These are phyloP conservation scores for Clarias fuscus DNA, from an alignment of 2,797 vertebrate genomes.

Conservation along the genomic window DNA sequence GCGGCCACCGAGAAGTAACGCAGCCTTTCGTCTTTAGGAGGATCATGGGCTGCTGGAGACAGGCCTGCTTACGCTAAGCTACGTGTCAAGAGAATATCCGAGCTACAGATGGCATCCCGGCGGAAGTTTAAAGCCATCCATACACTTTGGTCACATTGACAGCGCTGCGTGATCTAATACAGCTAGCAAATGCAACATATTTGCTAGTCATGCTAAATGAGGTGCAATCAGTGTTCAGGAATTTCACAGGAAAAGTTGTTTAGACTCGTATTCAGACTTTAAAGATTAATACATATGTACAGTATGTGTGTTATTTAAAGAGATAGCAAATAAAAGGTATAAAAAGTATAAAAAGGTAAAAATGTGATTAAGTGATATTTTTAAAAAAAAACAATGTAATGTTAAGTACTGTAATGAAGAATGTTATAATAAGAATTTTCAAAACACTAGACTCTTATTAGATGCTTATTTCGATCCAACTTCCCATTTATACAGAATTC, in stretches of 20 bases:
- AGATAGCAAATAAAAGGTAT: background rate
- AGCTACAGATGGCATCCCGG: constrained; percentile 67
- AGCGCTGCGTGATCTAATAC: background rate
- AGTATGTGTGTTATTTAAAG: background rate
- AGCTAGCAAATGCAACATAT: constrained; percentile 7
- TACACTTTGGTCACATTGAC: constrained; percentile 20
- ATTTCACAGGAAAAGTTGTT: too few species aligned
- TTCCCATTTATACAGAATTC: background rate
- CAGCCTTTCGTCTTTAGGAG: constrained; percentile 42
- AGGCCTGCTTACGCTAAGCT: constrained; percentile 60
- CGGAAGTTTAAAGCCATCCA: constrained; percentile 55
- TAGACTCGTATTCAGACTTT: background rate
- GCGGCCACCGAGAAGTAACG: constrained; percentile 39
- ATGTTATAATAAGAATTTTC: background rate
- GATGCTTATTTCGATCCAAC: background rate
- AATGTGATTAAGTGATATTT: background rate
- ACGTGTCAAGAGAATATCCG: constrained; percentile 60
- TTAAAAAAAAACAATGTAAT: background rate
- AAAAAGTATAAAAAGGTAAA: background rate
- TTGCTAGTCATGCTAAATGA: background rate
- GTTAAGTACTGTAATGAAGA: background rate
- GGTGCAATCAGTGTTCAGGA: background rate
- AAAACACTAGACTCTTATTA: background rate
- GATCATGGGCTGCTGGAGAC: constrained; percentile 46
- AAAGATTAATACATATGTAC: too few species aligned